phyloP scores from a whole-genome alignment of 2,797 vertebrate species.

The Propithecus deckenii region DNA sequence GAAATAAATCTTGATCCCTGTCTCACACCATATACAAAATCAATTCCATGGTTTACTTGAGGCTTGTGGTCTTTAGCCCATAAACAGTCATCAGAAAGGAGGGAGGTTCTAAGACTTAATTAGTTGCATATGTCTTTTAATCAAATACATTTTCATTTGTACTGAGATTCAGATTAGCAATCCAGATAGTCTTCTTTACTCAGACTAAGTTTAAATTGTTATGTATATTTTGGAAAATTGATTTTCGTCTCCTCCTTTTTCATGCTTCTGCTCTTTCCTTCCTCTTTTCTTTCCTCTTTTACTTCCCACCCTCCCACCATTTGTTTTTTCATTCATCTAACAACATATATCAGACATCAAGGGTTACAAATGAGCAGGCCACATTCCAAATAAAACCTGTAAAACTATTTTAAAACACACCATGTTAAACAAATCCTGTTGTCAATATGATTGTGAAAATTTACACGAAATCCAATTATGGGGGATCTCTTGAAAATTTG shows the following conservation, averaged over 20 bases:
- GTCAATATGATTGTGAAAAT: neutral
- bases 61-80: conserved; percentile 9
- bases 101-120: conserved; percentile 52
- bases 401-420: neutral
- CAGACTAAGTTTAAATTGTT: neutral
- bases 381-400: neutral
- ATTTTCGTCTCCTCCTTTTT: neutral
- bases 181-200: neutral
- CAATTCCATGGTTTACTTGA: conserved; percentile 17
- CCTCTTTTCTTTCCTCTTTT: neutral
- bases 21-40: conserved; percentile 32
- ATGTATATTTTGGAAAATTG: neutral
- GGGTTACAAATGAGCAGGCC: neutral
- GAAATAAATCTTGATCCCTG: neutral
- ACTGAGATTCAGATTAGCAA: neutral
- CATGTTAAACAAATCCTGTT: neutral
- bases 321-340: neutral
- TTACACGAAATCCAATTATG: neutral
- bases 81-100: conserved; percentile 43
- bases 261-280: neutral
- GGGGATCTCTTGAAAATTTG: neutral
- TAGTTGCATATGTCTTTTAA: conserved; percentile 41
- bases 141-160: conserved; percentile 37
- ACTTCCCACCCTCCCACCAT: neutral
- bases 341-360: too few relatives aligned